Percentiles rank a stretch among this genome's conserved stretches.
Evolutionary conservation across 1,140 invertebrate genomes (phyloP).

Genomic region (Antheraea mylitta): DNA sequence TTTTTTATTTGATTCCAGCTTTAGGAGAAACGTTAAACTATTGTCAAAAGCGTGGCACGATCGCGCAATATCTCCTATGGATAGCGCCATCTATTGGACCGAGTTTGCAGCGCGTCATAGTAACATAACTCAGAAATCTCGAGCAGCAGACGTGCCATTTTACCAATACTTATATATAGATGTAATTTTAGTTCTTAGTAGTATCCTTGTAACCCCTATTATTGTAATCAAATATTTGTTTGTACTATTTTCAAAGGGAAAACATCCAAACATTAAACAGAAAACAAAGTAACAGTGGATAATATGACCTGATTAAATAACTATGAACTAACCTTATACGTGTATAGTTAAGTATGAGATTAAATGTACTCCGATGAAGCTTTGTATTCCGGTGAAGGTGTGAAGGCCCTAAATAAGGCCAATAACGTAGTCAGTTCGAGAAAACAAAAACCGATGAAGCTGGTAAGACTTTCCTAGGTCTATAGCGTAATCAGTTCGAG

Average conservation of each 20-base stretch:
- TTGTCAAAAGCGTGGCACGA: conserved; percentile 79
- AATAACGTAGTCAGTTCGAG: too few relatives aligned
- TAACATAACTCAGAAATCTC: conserved; percentile 63
- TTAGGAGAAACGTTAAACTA: conserved; percentile 60
- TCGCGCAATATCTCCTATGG: conserved; percentile 70
- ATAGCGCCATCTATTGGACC: conserved; percentile 79
- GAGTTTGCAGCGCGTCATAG: conserved; percentile 76
- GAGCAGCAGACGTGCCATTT: conserved; percentile 38
- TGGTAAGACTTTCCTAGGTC: too few relatives aligned
- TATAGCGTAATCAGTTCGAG: too few relatives aligned
- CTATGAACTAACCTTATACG: too few relatives aligned
- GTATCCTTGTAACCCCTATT: conserved; percentile 17
- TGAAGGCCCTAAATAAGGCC: too few relatives aligned
- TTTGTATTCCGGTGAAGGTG: too few relatives aligned
- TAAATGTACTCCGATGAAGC: too few relatives aligned
- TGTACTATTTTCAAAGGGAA: not conserved
- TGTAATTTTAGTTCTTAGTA: conserved; percentile 21
- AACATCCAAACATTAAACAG: not conserved
- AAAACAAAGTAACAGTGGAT: not conserved
- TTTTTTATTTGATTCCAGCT: conserved; percentile 39
- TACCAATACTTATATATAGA: conserved; percentile 52
- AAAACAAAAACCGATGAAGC: too few relatives aligned
- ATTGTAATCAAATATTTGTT: not conserved
- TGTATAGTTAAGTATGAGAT: too few relatives aligned
- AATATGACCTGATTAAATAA: too few relatives aligned